Evolutionary conservation across 2,888 invertebrate genomes (phyloP), one percentile per base, ranked within the genome.

Genomic region (Onthophagus sagittarius): DNA sequence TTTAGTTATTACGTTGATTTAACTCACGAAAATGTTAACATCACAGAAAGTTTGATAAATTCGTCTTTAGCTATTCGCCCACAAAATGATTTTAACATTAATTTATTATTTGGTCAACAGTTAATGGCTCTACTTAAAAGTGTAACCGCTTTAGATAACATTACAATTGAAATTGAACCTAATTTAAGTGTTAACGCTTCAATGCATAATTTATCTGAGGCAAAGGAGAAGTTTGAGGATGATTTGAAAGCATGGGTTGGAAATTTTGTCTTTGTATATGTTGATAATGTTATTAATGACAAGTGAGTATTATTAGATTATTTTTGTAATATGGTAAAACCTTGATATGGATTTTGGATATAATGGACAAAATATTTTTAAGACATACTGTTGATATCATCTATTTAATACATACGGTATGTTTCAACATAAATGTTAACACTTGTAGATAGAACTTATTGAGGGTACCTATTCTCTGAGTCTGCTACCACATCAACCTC

Each of bases 221-320:
- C 87, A 0, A 85, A 85, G 0, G 85, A 85, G 11, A 83, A 81
- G 0, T 83, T 86, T 0, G 81, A 88, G 5, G 88, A 88, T 0
- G 87, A 87, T 70, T 83, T 92, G 75, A 89, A 88, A 80, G 79
- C 84, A 63, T 88, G 89, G 72, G 81, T 87, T 69, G 85, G 85
- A 65, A 85, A 86, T 78, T 82, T 84, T 76, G 81, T 87, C 13
- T 86, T 88, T 31, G 81, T 87, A 13, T 84, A 83, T 72, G 85
- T 88, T 0, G 85, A 87, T 77, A 83, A 85, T 78, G 82, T 88
- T 13, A 80, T 84, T 11, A 83, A 85, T 76, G 83, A 85, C 74
- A 85, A 84, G 88, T 87, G 81, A 81, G 80, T 78, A 65, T 1
- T 65, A 15, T 32, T 13, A 14, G 14, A 5, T 53, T 15, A 67